phyloP scores from a whole-genome alignment of 2,113 vertebrate genomes.

The Chloebia gouldiae region DNA sequence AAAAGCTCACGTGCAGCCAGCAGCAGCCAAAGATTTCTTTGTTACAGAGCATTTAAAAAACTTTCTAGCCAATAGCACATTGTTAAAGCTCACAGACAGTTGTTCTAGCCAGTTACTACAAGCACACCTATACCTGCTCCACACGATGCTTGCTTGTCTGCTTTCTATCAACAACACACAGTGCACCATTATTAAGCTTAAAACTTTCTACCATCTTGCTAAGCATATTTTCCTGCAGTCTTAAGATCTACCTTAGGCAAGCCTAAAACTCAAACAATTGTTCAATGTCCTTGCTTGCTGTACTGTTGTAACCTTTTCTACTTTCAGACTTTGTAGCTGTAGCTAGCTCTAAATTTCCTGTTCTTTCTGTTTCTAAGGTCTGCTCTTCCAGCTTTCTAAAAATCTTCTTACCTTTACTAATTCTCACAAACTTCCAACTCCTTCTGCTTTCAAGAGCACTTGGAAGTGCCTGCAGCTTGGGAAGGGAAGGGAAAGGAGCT shows the following conservation, averaged over 20 bases:
- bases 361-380: neutral
- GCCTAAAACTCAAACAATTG: neutral
- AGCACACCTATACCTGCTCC: neutral
- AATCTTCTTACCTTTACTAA: neutral
- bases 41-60: neutral
- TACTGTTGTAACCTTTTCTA: neutral
- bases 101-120: neutral
- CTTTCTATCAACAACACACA: neutral
- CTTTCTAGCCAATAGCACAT: neutral
- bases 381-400: neutral
- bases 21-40: neutral
- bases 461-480: neutral
- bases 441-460: slow-evolving; percentile 8
- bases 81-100: neutral
- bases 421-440: neutral
- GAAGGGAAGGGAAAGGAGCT: neutral
- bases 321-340: neutral
- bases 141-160: neutral
- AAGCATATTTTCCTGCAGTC: neutral
- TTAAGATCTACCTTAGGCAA: neutral
- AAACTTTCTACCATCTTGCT: neutral
- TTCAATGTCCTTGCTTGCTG: neutral
- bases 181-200: neutral
- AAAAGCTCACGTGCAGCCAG: neutral
- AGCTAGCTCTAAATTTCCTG: neutral